phyloP scores from a whole-genome alignment of 2,113 vertebrate genomes.

The Origma solitaria region DNA sequence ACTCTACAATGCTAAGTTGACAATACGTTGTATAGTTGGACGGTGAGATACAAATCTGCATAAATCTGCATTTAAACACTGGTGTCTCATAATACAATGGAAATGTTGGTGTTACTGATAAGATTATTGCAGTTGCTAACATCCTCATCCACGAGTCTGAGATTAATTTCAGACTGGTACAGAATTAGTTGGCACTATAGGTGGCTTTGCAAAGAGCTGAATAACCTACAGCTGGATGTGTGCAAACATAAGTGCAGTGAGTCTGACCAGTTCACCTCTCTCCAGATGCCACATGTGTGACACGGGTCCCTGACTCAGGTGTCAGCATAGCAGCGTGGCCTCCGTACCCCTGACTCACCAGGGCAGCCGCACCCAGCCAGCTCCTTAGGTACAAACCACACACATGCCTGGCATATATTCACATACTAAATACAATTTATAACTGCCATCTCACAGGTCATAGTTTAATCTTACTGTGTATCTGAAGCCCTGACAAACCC shows the following conservation, averaged over 20 bases:
- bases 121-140: not conserved
- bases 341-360: not conserved
- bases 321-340: not conserved
- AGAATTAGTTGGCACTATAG: not conserved
- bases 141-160: fast-evolving
- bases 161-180: not conserved
- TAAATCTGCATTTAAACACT: not conserved
- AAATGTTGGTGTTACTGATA: not conserved
- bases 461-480: not conserved
- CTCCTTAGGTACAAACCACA: not conserved
- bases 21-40: not conserved
- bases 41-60: not conserved
- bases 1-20: not conserved
- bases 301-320: not conserved
- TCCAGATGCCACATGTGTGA: not conserved
- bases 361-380: not conserved
- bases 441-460: not conserved
- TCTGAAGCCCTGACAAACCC: not conserved
- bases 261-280: not conserved
- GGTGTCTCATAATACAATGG: not conserved
- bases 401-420: not conserved
- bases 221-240: not conserved
- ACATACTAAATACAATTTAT: not conserved
- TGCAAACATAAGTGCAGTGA: not conserved
- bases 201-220: not conserved